Evolutionary conservation across 1,140 invertebrate genomes (phyloP).

Genomic region (Drosophila bocqueti): DNA sequence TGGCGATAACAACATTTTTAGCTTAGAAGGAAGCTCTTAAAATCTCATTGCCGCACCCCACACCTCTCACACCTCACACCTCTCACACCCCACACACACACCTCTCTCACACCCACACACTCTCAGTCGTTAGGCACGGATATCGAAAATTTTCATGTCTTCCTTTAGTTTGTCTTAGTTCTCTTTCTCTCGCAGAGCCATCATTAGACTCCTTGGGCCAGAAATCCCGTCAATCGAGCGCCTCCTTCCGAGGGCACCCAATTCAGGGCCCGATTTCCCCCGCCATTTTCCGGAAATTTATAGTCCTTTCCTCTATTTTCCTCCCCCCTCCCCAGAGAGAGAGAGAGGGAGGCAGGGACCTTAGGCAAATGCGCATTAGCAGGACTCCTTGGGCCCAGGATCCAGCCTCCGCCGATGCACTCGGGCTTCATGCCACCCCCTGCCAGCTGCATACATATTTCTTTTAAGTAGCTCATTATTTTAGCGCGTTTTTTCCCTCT

Average conservation of each 20-base stretch:
- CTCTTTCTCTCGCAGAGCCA: constrained; percentile 34
- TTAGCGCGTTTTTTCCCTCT: constrained; percentile 14
- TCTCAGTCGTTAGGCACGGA: constrained; percentile 74
- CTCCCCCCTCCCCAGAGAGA: not conserved
- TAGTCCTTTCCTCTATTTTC: constrained; percentile 37
- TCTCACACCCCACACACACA: constrained; percentile 1
- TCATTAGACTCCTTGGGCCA: constrained; percentile 64
- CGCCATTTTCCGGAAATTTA: constrained; percentile 68
- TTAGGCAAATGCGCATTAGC: constrained; percentile 73
- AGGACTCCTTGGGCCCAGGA: constrained; percentile 26
- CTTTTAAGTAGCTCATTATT: constrained; percentile 79
- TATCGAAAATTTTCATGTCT: constrained; percentile 84
- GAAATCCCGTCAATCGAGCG: constrained; percentile 43
- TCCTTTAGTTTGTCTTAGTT: constrained; percentile 82
- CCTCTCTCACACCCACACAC: constrained; percentile 5
- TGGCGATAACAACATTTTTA: constrained; percentile 77
- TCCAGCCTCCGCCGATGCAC: constrained; percentile 45
- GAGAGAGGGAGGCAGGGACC: too few relatives aligned
- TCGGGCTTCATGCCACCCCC: constrained; percentile 1
- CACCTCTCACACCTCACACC: not conserved
- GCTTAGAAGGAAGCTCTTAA: constrained; percentile 80
- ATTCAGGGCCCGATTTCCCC: not conserved
- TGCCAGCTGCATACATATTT: constrained; percentile 58
- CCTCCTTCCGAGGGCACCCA: not conserved
- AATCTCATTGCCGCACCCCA: constrained; percentile 69